Evolutionary conservation across 2,113 vertebrate species (phyloP).

Genomic region (Tauraco erythrolophus): DNA sequence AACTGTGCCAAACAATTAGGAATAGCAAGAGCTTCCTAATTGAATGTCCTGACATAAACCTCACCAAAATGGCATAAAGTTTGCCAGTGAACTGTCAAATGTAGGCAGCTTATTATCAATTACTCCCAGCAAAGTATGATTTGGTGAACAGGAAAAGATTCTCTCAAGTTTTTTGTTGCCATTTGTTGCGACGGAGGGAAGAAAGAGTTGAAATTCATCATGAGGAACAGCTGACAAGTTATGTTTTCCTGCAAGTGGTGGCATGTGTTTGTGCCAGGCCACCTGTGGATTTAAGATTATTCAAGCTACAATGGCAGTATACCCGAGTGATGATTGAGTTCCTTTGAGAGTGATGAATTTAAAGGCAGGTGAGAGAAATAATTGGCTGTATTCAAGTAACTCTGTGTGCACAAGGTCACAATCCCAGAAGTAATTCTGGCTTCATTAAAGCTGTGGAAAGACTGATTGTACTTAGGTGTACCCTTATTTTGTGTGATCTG

Average conservation of each 20-base stretch:
- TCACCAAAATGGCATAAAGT: not conserved
- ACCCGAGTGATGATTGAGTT: not conserved
- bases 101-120: not conserved
- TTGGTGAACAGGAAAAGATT: not conserved
- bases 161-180: not conserved
- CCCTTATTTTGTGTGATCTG: not conserved
- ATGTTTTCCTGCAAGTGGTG: not conserved
- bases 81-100: not conserved
- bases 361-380: not conserved
- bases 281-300: not conserved
- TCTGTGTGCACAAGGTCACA: not conserved
- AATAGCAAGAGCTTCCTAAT: not conserved
- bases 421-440: not conserved
- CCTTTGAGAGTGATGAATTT: not conserved
- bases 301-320: not conserved
- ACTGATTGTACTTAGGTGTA: not conserved
- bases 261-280: not conserved
- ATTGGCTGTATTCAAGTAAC: not conserved
- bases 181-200: too few relatives aligned
- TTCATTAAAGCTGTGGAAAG: not conserved
- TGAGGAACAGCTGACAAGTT: not conserved
- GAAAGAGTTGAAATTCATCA: not conserved
- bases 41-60: not conserved
- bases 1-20: not conserved
- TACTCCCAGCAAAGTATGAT: not conserved